Evolutionary conservation across 2,113 vertebrate species (phyloP).

Genomic region (Tragelaphus scriptus): DNA sequence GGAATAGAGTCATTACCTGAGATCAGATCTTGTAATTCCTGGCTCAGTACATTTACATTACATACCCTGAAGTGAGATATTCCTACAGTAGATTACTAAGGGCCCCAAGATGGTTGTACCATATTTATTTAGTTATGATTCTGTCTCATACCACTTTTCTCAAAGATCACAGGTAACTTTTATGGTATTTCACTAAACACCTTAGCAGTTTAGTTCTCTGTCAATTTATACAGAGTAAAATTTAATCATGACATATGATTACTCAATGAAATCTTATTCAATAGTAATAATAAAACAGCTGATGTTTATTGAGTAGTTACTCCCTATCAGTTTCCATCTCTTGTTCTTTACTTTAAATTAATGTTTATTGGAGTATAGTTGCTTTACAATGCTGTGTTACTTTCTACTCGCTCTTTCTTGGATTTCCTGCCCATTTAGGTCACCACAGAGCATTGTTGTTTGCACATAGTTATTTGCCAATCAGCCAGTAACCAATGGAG

Average conservation of each 20-base stretch:
- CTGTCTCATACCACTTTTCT: neutral
- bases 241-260: neutral
- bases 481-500: neutral
- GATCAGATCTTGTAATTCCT: neutral
- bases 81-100: neutral
- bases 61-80: neutral
- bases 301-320: neutral
- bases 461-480: neutral
- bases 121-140: neutral
- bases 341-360: neutral
- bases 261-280: neutral
- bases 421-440: neutral
- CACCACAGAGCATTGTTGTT: neutral
- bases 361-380: neutral
- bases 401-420: neutral
- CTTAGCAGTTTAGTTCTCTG: neutral
- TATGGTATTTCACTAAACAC: neutral
- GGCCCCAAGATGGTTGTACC: neutral
- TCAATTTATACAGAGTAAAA: neutral
- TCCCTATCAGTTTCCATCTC: neutral
- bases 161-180: neutral
- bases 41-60: neutral
- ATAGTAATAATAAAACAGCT: neutral
- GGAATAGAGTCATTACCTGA: neutral
- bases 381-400: neutral